These are phyloP conservation scores for Bombylius discolor DNA, from an alignment of 2,888 invertebrate genomes.

Conservation along the genomic window DNA sequence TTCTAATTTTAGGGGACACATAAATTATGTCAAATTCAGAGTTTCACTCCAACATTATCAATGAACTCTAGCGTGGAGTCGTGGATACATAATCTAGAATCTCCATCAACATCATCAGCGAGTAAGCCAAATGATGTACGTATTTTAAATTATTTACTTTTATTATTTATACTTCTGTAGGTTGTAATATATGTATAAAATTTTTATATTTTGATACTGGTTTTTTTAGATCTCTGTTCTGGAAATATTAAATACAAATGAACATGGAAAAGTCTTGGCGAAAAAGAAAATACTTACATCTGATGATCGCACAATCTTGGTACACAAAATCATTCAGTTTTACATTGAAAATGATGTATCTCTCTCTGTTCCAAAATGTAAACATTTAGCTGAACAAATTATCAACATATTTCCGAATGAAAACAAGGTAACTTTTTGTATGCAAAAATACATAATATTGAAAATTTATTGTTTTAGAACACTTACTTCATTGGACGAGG, in stretches of 20 bases:
- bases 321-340: constrained; percentile 8
- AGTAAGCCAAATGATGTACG: neutral
- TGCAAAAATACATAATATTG: neutral
- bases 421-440: constrained; percentile 1
- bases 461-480: neutral
- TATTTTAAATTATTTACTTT: neutral
- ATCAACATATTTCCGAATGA: constrained; percentile 11
- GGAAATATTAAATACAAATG: constrained; percentile 4
- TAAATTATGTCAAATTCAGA: neutral
- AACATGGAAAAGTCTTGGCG: constrained; percentile 2
- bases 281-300: constrained; percentile 2
- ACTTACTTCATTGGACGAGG: neutral
- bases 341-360: constrained; percentile 6
- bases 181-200: neutral
- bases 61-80: neutral
- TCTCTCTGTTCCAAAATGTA: neutral
- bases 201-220: neutral
- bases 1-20: neutral
- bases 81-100: neutral
- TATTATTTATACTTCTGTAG: neutral
- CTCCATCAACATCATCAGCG: neutral
- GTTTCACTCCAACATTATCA: neutral
- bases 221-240: constrained; percentile 1
- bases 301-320: constrained; percentile 5
- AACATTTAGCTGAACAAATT: constrained; percentile 8